phyloP scores from a whole-genome alignment of 2,113 vertebrate genomes.

The Periophthalmodon schlosseri region DNA sequence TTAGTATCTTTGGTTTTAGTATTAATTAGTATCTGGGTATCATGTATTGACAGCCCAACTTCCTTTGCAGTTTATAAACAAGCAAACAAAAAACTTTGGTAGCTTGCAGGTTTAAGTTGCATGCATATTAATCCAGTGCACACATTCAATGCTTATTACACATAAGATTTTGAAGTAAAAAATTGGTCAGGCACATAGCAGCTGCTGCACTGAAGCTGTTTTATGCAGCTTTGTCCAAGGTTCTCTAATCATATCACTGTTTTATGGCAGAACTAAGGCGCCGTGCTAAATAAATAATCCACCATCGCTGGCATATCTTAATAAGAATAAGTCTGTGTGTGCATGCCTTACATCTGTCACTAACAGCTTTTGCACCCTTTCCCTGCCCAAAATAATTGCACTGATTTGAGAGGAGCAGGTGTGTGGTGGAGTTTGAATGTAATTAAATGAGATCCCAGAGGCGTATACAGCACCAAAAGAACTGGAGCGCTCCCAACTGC shows the following conservation, averaged over 20 bases:
- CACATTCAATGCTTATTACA: background rate
- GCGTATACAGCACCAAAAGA: constrained; percentile 1
- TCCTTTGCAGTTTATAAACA: too few relatives aligned
- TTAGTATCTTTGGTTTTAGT: too few relatives aligned
- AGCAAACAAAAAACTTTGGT: too few relatives aligned
- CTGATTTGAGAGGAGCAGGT: constrained; percentile 35
- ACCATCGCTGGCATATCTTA: background rate
- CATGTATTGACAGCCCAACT: too few relatives aligned
- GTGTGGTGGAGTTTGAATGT: constrained; percentile 21
- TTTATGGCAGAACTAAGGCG: background rate
- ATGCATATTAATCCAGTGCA: background rate
- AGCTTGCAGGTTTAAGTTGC: too few relatives aligned
- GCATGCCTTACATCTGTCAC: constrained; percentile 22
- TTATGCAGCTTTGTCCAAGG: background rate
- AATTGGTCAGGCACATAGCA: background rate
- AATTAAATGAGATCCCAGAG: constrained; percentile 15
- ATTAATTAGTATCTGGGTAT: too few relatives aligned
- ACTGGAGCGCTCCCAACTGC: constrained; percentile 48
- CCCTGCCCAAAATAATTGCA: constrained; percentile 18
- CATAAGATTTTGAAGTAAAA: background rate
- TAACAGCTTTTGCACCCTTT: constrained; percentile 13
- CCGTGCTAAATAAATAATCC: background rate
- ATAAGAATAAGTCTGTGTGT: constrained; percentile 11
- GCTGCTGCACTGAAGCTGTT: background rate
- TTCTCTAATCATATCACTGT: constrained; percentile 6